These are phyloP conservation scores for Noctuana brunneofusca DNA, from an alignment of 2,888 invertebrate genomes.

Conservation along the genomic window DNA sequence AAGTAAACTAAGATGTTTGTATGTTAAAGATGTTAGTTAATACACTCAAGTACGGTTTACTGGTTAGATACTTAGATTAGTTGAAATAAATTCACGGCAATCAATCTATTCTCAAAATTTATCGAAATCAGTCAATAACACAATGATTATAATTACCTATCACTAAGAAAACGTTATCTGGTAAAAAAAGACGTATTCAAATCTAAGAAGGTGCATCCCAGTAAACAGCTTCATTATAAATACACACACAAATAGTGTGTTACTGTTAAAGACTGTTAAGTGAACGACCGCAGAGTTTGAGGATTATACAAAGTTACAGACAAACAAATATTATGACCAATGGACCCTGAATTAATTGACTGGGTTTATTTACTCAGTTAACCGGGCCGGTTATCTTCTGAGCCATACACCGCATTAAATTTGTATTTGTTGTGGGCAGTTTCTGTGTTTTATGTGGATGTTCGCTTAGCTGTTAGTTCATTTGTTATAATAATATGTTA, in stretches of 20 bases:
- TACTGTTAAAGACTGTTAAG: background rate
- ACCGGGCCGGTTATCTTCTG: conserved; percentile 73
- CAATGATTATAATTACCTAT: too few relatives aligned
- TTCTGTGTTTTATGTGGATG: conserved; percentile 40
- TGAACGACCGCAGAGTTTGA: conserved; percentile 3
- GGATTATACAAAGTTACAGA: conserved; percentile 58
- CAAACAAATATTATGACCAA: conserved; percentile 79
- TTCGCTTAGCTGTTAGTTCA: conserved; percentile 21
- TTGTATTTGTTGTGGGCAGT: conserved; percentile 43
- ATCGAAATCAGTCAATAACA: too few relatives aligned
- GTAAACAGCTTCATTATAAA: background rate
- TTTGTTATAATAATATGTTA: conserved; percentile 32
- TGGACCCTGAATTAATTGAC: conserved; percentile 78
- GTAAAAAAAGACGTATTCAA: too few relatives aligned
- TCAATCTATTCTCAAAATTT: too few relatives aligned
- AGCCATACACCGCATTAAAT: conserved; percentile 66
- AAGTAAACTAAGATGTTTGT: too few relatives aligned
- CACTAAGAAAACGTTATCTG: too few relatives aligned
- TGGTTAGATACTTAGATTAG: too few relatives aligned
- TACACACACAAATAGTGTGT: background rate
- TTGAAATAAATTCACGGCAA: too few relatives aligned
- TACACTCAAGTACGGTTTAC: too few relatives aligned
- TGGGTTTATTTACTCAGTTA: conserved; percentile 76
- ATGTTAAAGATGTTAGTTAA: too few relatives aligned
- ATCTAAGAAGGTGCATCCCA: too few relatives aligned